Evolutionary conservation across 2,797 vertebrate genomes (phyloP), one percentile per base, ranked within the genome.

Genomic region (Pseudochirops corinnae): DNA sequence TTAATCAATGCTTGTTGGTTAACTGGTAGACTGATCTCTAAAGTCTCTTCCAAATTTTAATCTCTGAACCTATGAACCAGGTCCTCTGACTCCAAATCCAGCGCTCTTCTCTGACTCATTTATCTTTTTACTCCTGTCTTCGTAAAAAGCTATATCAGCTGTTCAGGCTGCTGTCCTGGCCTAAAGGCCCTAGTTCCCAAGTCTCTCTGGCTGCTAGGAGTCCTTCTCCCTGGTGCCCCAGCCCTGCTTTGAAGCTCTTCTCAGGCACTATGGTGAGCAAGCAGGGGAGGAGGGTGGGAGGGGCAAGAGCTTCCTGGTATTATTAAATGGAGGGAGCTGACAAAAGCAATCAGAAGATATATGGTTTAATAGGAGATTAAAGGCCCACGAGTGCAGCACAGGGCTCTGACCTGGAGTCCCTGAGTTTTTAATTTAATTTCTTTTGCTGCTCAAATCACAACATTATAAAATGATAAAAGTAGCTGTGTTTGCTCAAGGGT

Each of bases 301-400:
- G 50, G 29, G 52, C 50, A 53, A 29, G 33, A 31, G 13, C 5
- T 55, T 94, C 95, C 58, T 50, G 90, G 93, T 50, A 97, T 97
- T 98, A 98, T 98, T 98, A 98, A 97, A 97, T 95, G 96, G 94
- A 97, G 95, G 95, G 96, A 96, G 96, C 97, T 98, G 98, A 98
- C 98, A 98, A 98, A 97, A 98, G 95, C 98, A 97, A 97, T 98
- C 98, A 97, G 97, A 98, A 98, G 97, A 97, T 92, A 92, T 33
- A 98, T 98, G 92, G 90, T 95, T 96, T 98, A 98, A 98, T 50
- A 93, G 91, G 97, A 98, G 97, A 98, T 98, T 98, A 98, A 98
- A 98, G 98, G 97, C 82, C 95, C 97, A 94, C 50, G 56, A 94
- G 96, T 97, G 97, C 55, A 58, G 93, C 94, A 92, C 1, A 0